A percentile compares a stretch with the other conserved stretches of the same genome.
phyloP scores from a whole-genome alignment of 2,113 vertebrate species.

The Trochalopteron elliotii region DNA sequence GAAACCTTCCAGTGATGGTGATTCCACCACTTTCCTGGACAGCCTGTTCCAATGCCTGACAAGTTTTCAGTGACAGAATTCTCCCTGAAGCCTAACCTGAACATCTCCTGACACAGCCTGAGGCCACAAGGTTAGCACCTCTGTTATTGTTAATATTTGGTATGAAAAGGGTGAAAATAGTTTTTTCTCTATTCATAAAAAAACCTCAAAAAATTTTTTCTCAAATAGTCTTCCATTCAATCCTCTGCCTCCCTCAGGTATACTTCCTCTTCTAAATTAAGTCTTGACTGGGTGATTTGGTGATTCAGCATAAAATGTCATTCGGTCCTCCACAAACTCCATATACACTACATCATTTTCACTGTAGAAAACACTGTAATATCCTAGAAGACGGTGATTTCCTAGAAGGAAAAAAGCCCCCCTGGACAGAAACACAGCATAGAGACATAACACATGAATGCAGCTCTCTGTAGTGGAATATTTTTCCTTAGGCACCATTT shows the following conservation, averaged over 20 bases:
- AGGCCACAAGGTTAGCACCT: neutral
- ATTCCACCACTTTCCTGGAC: too few relatives aligned
- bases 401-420: fast-evolving
- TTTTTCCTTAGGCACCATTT: neutral
- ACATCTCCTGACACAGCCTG: neutral
- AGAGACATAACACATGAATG: neutral
- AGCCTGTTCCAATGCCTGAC: neutral
- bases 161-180: neutral
- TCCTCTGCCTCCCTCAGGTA: neutral
- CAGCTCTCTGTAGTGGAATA: neutral
- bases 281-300: neutral
- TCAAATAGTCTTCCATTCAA: neutral
- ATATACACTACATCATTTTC: neutral
- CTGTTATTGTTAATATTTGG: neutral
- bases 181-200: neutral
- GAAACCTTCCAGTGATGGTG: fast-evolving
- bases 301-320: neutral
- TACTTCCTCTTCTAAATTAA: neutral
- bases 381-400: neutral
- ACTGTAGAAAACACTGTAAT: neutral
- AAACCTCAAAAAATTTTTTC: neutral
- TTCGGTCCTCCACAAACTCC: neutral
- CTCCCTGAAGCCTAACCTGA: neutral
- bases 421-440: neutral
- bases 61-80: neutral